A percentile compares a stretch with the other conserved stretches of the same genome.
These are phyloP conservation scores for Lathamus discolor DNA, from an alignment of 2,113 vertebrate species.

Conservation along the genomic window DNA sequence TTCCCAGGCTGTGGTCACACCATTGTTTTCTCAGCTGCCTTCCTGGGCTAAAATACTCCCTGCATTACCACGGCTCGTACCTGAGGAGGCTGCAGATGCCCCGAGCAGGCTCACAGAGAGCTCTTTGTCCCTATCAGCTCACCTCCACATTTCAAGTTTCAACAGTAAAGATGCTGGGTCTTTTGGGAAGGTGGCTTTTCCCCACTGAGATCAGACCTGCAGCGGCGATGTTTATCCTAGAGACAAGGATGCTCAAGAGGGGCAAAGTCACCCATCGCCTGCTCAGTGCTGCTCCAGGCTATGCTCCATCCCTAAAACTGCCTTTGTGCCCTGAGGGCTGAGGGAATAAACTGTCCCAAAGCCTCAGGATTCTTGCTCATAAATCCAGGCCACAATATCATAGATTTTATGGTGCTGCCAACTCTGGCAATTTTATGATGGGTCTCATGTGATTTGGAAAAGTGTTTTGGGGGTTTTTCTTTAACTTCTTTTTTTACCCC, in stretches of 20 bases:
- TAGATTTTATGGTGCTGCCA: conserved; percentile 12
- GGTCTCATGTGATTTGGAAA: conserved; percentile 24
- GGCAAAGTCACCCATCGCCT: not conserved
- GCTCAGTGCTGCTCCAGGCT: not conserved
- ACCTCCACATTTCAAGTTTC: rapidly evolving
- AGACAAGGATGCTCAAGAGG: not conserved
- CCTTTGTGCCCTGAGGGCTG: not conserved
- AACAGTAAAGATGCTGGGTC: not conserved
- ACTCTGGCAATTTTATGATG: conserved; percentile 36
- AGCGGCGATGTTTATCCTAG: not conserved
- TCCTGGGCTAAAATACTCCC: not conserved
- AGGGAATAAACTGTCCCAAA: not conserved
- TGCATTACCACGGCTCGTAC: not conserved
- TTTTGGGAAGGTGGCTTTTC: not conserved
- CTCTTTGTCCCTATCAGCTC: conserved; percentile 1
- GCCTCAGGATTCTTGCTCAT: not conserved
- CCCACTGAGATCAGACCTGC: rapidly evolving
- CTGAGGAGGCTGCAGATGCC: not conserved
- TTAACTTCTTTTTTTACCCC: not conserved
- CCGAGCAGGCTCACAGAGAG: not conserved
- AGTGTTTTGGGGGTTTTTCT: not conserved
- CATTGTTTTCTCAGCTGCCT: conserved; percentile 29
- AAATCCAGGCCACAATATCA: conserved; percentile 26
- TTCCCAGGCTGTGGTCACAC: not conserved
- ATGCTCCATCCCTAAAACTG: not conserved